These are phyloP conservation scores for Lota lota DNA, from an alignment of 2,113 vertebrate species.

Conservation along the genomic window DNA sequence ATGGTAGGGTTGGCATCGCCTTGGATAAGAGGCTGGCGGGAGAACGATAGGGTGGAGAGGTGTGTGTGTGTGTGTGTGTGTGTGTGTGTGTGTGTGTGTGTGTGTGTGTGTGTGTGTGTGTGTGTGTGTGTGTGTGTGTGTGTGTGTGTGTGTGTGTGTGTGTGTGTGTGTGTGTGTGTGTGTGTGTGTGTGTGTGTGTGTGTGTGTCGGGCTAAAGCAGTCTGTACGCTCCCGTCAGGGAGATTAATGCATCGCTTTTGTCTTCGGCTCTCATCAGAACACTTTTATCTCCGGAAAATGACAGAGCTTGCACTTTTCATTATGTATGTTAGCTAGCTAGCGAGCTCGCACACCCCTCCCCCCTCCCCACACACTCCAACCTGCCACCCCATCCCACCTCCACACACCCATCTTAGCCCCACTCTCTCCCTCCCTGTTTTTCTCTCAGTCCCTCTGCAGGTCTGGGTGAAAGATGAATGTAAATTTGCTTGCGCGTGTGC, in stretches of 20 bases:
- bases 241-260: conserved; percentile 76
- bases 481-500: conserved; percentile 5
- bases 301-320: conserved; percentile 76
- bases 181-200: background rate
- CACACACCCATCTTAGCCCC: background rate
- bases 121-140: background rate
- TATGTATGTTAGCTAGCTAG: conserved; percentile 61
- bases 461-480: conserved; percentile 11
- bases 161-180: background rate
- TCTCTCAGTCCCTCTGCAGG: background rate
- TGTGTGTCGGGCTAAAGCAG: conserved; percentile 45
- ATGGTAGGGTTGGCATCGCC: background rate
- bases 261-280: conserved; percentile 72
- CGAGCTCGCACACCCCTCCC: background rate
- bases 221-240: conserved; percentile 54
- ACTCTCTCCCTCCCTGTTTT: background rate
- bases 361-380: too few species aligned
- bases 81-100: background rate
- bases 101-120: background rate
- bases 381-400: background rate
- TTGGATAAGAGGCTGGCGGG: background rate
- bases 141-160: background rate
- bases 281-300: conserved; percentile 74
- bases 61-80: background rate
- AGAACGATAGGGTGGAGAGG: background rate